phyloP scores from a whole-genome alignment of 2,888 invertebrate genomes.

The Mongoloraphidia duomilia region DNA sequence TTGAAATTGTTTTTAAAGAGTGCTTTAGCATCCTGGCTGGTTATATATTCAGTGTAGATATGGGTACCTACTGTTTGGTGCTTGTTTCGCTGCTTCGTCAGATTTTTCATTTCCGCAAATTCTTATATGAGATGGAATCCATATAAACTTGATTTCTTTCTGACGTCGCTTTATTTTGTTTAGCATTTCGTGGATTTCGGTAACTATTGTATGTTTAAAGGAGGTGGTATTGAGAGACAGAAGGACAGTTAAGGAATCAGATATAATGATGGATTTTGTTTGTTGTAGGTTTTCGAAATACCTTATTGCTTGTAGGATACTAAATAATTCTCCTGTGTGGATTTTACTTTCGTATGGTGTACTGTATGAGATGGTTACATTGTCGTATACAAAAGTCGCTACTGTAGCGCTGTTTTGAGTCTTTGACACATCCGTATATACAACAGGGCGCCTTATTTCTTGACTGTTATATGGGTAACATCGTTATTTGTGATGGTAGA shows the following conservation, averaged over 20 bases:
- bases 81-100: constrained; percentile 2
- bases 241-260: constrained; percentile 1
- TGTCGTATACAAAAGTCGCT: not conserved
- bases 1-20: constrained; percentile 1
- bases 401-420: no score
- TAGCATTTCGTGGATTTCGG: not conserved
- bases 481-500: no score
- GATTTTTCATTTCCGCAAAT: constrained; percentile 3
- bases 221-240: not conserved
- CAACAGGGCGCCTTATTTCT: no score
- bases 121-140: constrained; percentile 1
- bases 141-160: constrained; percentile 2
- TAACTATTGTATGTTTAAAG: not conserved
- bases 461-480: no score
- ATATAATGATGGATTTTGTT: not conserved
- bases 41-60: not conserved
- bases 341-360: not conserved
- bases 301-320: no score
- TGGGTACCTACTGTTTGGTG: not conserved
- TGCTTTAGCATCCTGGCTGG: not conserved
- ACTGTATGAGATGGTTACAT: not conserved
- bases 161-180: not conserved
- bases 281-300: not conserved
- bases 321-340: constrained; percentile 1
- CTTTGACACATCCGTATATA: no score